Evolutionary conservation across 2,888 invertebrate genomes (phyloP).

Genomic region (Linyphia triangularis): DNA sequence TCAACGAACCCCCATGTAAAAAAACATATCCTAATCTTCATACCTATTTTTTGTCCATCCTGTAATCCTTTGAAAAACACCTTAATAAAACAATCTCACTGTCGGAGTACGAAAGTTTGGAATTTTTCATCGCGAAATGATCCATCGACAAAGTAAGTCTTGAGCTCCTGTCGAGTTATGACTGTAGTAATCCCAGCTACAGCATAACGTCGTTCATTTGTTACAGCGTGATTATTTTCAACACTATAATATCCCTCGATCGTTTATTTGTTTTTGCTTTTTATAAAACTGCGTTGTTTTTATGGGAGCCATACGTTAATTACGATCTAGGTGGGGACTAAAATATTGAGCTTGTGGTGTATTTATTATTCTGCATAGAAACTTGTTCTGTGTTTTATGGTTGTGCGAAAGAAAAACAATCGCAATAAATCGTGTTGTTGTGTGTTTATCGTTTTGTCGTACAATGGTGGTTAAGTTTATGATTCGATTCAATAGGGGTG

Average conservation of each 20-base stretch:
- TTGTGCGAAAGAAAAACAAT: not conserved
- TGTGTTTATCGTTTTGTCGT: not conserved
- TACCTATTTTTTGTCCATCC: not conserved
- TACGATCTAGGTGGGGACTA: not conserved
- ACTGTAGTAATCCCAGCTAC: not conserved
- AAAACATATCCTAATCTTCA: too few relatives aligned
- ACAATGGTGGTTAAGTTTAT: not conserved
- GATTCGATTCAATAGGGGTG: not conserved
- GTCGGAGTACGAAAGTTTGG: not conserved
- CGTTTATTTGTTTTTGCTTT: not conserved
- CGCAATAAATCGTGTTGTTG: not conserved
- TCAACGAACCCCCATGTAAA: too few relatives aligned
- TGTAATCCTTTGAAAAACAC: constrained; percentile 15
- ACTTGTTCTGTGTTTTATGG: not conserved
- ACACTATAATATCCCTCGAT: not conserved
- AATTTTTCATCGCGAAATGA: not conserved
- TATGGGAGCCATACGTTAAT: not conserved
- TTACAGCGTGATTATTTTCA: constrained; percentile 48
- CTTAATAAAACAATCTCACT: not conserved
- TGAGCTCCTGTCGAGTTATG: not conserved
- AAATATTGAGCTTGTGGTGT: not conserved
- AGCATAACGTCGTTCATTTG: constrained; percentile 35
- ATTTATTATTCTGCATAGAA: not conserved
- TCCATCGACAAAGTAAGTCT: constrained; percentile 10
- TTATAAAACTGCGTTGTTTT: not conserved